Evolutionary conservation across 2,113 vertebrate genomes (phyloP), one percentile per base, ranked within the genome.

Genomic region (Camarhynchus parvulus): DNA sequence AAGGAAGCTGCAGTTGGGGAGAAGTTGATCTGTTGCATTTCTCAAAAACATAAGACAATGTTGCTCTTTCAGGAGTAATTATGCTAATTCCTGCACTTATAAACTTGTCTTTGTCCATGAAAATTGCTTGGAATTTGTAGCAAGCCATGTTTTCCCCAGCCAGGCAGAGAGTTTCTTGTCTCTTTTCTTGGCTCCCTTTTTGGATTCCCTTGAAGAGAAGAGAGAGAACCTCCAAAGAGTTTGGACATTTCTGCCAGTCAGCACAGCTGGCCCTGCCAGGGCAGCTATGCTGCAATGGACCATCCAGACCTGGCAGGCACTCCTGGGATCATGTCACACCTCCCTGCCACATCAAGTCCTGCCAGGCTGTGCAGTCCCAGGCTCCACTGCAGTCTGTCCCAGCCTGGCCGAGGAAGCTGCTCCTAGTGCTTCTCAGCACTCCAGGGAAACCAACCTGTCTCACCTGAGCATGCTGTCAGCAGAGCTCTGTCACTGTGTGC

Each of bases 111-210:
- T 96, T 96, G 92, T 97, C 85, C 4, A 0, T 55, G 67, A 95
- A 93, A 88, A 95, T 82, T 74, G 85, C 92, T 83, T 93, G 95
- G 95, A 92, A 94, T 93, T 92, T 88, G 28, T 62, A 92, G 73
- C 72, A 55, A 92, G 64, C 64, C 30, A 2, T 78, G 30, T 68
- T 95, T 91, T 87, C 81, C 82, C 53, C 78, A 76, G 52, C 37
- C 11, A 3, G 64, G 58, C 17, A 0, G 41, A 58, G 55, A 74
- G 55, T 62, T 93, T 44, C 70, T 75, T 84, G 56, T 87, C 89
- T 83, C 47, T 80, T 69, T 78, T 52, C 69, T 87, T 90, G 90
- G 67, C 82, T 90, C 62, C 13, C 50, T 62, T 41, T 80, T 56
- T 3, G 3, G 17, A 37, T 37, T 85, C 46, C 50, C 14, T 28